These are phyloP conservation scores for Amitus sp. DNA, from an alignment of 2,888 invertebrate genomes.

Conservation along the genomic window DNA sequence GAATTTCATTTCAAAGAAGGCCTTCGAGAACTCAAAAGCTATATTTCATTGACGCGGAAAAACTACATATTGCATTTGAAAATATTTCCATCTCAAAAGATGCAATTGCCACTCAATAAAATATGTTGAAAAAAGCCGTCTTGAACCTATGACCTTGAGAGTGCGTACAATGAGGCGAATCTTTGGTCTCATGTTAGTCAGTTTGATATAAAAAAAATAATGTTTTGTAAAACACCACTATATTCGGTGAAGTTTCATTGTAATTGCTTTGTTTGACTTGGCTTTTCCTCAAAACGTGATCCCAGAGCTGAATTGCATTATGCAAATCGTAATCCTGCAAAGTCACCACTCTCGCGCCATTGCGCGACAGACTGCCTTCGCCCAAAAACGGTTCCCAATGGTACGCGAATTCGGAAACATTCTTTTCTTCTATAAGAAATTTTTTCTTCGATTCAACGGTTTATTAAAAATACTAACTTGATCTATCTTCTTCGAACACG, in stretches of 20 bases:
- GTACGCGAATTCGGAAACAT: slow-evolving; percentile 29
- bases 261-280: slow-evolving; percentile 65
- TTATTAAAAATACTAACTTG: slow-evolving; percentile 29
- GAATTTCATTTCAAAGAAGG: slow-evolving; percentile 24
- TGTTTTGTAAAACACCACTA: slow-evolving; percentile 52
- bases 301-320: slow-evolving; percentile 61
- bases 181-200: too few relatives aligned
- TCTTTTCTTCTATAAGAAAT: too few relatives aligned
- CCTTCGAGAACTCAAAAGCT: background rate
- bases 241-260: slow-evolving; percentile 63
- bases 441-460: slow-evolving; percentile 33
- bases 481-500: too few relatives aligned
- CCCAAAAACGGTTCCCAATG: slow-evolving; percentile 14
- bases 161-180: too few relatives aligned
- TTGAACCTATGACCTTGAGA: too few relatives aligned
- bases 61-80: too few relatives aligned
- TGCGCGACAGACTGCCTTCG: slow-evolving; percentile 38
- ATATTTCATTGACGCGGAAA: background rate
- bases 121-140: too few relatives aligned
- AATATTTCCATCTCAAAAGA: too few relatives aligned
- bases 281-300: slow-evolving; percentile 61
- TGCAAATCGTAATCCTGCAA: slow-evolving; percentile 63
- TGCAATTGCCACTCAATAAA: too few relatives aligned
- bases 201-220: slow-evolving; percentile 44
- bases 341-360: slow-evolving; percentile 53